Base-by-base conservation (phyloP, 2,797 vertebrate species). In the Pseudomugil tenellus region DNA sequence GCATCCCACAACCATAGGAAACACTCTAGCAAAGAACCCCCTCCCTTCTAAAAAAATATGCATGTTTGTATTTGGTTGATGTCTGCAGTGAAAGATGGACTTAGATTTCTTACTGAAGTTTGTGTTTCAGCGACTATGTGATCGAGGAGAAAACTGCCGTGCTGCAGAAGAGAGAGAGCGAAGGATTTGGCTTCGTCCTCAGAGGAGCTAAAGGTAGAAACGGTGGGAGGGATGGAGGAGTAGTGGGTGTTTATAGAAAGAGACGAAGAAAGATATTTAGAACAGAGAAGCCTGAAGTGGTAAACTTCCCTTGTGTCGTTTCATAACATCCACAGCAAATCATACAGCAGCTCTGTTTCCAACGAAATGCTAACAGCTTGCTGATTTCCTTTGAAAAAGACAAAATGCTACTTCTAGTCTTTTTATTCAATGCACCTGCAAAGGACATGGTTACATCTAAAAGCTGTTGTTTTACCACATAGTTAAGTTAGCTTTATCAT, bases 101-200 rank as follows among this genome's bases (percentile, higher is more conserved):
- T 34, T 16, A 17, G 39, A 11, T 25, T 23, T 25, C 23, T 13
- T 25, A 13, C 8, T 29, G 25, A 29, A 29, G 29, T 48, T 31
- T 35, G 13, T 52, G 35, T 66, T 34, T 68, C 58, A 98, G 96
- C 62, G 96, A 98, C 92, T 98, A 97, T 69, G 96, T 97, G 86
- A 97, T 98, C 57, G 96, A 97, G 91, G 96, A 97, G 93, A 98
- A 98, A 91, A 96, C 95, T 0, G 96, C 97, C 3, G 90, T 97
- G 28, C 92, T 97, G 76, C 96, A 97, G 93, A 98, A 98, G 93
- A 96, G 96, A 84, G 96, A 98, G 84, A 97, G 94, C 25, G 96
- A 97, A 77, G 96, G 96, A 51, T 97, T 97, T 46, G 96, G 96
- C 72, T 98, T 98, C 68, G 96, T 97, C 87, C 95, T 98, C 71